These are phyloP conservation scores for Lemur catta DNA, from an alignment of 2,797 vertebrate species.

Conservation along the genomic window DNA sequence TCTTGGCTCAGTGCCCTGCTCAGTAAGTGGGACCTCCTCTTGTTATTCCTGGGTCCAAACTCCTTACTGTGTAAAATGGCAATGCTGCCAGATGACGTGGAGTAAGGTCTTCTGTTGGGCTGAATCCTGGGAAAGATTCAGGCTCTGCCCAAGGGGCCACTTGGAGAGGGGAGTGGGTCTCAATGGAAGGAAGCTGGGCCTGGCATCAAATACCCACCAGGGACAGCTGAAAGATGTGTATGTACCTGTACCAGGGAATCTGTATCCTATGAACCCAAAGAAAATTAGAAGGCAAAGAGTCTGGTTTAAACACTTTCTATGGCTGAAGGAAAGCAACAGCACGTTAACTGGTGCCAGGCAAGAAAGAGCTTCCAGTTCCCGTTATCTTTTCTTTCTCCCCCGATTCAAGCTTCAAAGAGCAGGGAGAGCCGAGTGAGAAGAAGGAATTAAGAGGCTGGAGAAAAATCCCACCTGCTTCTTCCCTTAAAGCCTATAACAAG, in stretches of 20 bases:
- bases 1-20: not conserved
- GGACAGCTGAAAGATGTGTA: not conserved
- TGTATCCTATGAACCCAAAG: not conserved
- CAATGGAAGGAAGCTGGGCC: not conserved
- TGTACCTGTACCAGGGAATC: not conserved
- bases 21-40: not conserved
- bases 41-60: rapidly evolving
- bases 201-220: not conserved
- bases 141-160: not conserved
- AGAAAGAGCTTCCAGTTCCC: not conserved
- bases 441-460: not conserved
- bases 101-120: not conserved
- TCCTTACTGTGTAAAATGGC: not conserved
- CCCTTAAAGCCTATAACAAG: no score
- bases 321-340: not conserved
- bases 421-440: not conserved
- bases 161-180: not conserved
- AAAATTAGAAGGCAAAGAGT: not conserved
- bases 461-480: not conserved
- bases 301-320: not conserved
- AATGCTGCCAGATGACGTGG: not conserved
- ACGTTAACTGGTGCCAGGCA: not conserved
- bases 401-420: not conserved
- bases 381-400: not conserved
- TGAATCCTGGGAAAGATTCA: not conserved